Base-by-base conservation (phyloP, 1,140 invertebrate species). In the Yoshiicerus persimilis region DNA sequence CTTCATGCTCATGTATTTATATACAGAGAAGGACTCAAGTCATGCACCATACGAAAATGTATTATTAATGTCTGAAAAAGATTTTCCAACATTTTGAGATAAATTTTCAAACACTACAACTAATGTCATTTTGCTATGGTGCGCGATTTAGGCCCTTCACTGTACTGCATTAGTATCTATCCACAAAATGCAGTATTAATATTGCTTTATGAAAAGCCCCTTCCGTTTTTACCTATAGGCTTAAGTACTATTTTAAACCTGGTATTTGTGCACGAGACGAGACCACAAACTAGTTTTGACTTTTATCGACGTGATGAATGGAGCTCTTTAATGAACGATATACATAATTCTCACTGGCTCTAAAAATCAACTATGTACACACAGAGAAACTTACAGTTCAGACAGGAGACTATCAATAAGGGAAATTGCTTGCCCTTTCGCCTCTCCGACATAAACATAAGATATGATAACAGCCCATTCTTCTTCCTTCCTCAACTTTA, bases 251-350 rank as follows among this genome's bases (percentile, higher is more conserved):
- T 36, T 80, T 23, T 80, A 23, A 27, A 32, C 66, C 23, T 32
- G 9, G 62, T 32, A 11, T 39, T 13, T 13, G 11, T 10, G 30
- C 66, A 11, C 27, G 27, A 11, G 13, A 47, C 41, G n/a, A n/a
- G n/a, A 47, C 47, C n/a, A 56, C 47, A 56, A 56, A 16, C 84
- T 80, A 13, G 34, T 20, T 27, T 62, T 87, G 70, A 87, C 83
- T 89, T 89, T 84, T 85, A 88, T 80, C 70, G 38, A 32, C 38
- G 83, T 89, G 88, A 89, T 89, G 84, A 89, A 89, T 89, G 88
- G 84, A 86, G 39, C 77, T 89, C 39, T 84, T 89, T 89, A 87
- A 89, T 87, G 84, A 89, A 87, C 77, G 86, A 87, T 75, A 87
- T 84, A 87, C 70, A 87, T 80, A 87, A 87, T 87, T 47, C 39